Evolutionary conservation across 2,797 vertebrate species (phyloP).

Genomic region (Zenarchopterus dispar): DNA sequence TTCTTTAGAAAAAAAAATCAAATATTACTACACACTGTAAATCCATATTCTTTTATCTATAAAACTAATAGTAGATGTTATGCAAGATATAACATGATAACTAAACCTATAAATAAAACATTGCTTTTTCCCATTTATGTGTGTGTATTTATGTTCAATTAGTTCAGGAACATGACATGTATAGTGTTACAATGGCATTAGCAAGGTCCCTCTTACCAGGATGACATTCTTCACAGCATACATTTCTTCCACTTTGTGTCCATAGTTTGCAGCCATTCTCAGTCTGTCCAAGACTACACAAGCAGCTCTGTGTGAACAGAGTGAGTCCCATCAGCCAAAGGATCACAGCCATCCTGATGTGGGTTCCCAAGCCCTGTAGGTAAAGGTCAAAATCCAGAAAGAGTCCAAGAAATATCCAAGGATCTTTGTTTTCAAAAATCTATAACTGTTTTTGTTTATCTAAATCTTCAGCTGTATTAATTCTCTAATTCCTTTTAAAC

Average conservation of each 20-base stretch:
- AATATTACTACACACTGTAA: too few species aligned
- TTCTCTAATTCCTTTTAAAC: not conserved
- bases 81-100: too few species aligned
- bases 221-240: slow-evolving; percentile 67
- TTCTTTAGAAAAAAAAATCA: too few species aligned
- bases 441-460: too few species aligned
- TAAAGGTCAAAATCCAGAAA: slow-evolving; percentile 15
- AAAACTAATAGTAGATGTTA: too few species aligned
- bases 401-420: slow-evolving; percentile 24
- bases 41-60: too few species aligned
- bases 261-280: slow-evolving; percentile 54
- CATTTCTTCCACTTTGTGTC: accelerated
- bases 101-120: too few species aligned
- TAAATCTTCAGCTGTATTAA: not conserved
- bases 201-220: slow-evolving; percentile 63
- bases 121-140: too few species aligned
- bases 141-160: too few species aligned
- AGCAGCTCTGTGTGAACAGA: slow-evolving; percentile 38
- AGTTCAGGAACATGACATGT: too few species aligned
- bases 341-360: slow-evolving; percentile 49
- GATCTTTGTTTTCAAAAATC: not conserved
- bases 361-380: not conserved
- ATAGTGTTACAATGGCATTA: too few species aligned
- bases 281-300: not conserved
- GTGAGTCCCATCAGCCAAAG: slow-evolving; percentile 19